Evolutionary conservation across 2,797 vertebrate species (phyloP), one percentile per base, ranked within the genome.

Genomic region (Lophius americanus): DNA sequence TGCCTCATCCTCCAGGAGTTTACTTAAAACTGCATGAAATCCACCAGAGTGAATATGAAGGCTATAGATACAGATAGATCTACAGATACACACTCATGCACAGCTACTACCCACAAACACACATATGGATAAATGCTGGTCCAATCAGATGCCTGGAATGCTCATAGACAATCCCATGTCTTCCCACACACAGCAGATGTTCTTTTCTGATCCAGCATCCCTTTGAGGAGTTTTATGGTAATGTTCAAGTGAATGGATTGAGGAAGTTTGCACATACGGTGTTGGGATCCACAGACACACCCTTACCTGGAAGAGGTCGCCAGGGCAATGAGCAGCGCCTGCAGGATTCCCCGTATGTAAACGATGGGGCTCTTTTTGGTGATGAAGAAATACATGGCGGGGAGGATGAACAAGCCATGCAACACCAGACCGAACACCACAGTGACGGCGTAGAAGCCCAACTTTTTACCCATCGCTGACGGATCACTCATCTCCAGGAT

Each of bases 401-500:
- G 97, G 65, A 99, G 93, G 73, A 99, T 97, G 72, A 98, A 95
- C 47, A 99, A 92, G 54, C 97, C 97, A 0, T 99, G 97, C 56
- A 98, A 88, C 65, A 99, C 93, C 38, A 99, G 89, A 33, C 97
- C 97, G 0, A 96, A 96, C 60, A 99, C 96, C 85, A 99, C 96
- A 0, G 97, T 98, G 60, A 97, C 84, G 1, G 97, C 96, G 0
- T 99, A 99, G 89, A 96, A 98, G 14, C 97, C 97, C 80, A 99
- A 89, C 78, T 98, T 98, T 85, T 98, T 98, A 36, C 97, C 95
- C 70, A 99, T 96, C 2, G 95, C 95, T 0, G 95, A 95, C 0
- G 97, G 97, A 77, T 98, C 96, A 1, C 97, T 97, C 97, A 99
- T 99, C 92, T 99, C 97, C 64, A 99, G 88, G 84, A 99, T 99